Conservation (phyloP, 2,113 vertebrate genomes). For the Hystrix brachyura region DNA sequence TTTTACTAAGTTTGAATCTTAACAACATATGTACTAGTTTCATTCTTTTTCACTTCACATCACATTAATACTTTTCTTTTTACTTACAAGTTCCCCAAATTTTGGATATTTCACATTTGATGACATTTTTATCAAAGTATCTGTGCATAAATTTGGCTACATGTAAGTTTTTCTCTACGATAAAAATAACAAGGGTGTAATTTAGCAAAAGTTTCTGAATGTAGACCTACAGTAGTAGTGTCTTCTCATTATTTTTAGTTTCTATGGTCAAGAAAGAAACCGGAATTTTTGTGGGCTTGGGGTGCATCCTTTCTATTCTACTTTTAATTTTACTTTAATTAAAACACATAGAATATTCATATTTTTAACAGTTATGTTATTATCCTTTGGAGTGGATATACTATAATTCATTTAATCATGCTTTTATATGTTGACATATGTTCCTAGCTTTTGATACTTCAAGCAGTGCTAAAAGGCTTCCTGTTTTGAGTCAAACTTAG, state of each 20-base stretch:
- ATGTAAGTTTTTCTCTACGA: background rate
- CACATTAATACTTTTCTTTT: background rate
- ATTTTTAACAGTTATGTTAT: slow-evolving; percentile 45
- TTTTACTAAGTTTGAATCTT: background rate
- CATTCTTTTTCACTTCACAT: background rate
- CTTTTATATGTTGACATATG: background rate
- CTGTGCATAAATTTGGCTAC: background rate
- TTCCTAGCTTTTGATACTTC: slow-evolving; percentile 40
- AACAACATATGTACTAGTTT: background rate
- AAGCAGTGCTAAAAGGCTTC: slow-evolving; percentile 18
- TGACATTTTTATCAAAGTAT: background rate
- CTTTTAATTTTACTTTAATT: slow-evolving; percentile 49
- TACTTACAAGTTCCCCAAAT: background rate
- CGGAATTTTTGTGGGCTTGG: background rate
- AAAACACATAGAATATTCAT: background rate
- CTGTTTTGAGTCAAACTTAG: background rate
- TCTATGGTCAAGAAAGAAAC: slow-evolving; percentile 12
- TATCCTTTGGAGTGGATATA: slow-evolving; percentile 10
- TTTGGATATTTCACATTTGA: background rate
- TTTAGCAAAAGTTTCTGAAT: background rate
- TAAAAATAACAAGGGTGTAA: background rate
- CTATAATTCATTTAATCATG: background rate
- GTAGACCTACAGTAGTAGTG: background rate
- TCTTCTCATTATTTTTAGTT: slow-evolving; percentile 5
- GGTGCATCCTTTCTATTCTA: background rate